These are phyloP conservation scores for Catharus minimus DNA, from an alignment of 2,113 vertebrate species.

Conservation along the genomic window DNA sequence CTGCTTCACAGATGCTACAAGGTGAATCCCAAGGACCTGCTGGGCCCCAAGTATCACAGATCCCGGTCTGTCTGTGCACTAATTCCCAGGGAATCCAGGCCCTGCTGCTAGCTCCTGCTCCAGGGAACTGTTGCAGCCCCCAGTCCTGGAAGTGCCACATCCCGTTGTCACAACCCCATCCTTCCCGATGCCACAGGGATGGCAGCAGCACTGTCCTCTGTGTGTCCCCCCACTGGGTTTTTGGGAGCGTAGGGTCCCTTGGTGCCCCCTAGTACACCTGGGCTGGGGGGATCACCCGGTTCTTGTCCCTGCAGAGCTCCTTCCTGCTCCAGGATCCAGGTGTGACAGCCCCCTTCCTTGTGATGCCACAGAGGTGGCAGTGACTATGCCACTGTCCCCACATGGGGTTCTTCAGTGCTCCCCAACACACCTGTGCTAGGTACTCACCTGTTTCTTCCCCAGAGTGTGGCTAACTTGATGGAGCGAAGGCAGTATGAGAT, in stretches of 20 bases:
- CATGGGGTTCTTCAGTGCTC: too few relatives aligned
- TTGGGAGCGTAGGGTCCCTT: background rate
- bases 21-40: background rate
- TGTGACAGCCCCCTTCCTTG: background rate
- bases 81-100: background rate
- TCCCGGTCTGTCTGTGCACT: accelerated
- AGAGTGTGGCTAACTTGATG: constrained; percentile 92
- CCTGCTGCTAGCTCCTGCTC: background rate
- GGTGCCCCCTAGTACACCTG: background rate
- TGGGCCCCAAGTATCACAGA: accelerated
- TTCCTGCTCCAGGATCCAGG: too few relatives aligned
- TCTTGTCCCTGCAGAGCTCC: background rate
- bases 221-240: background rate
- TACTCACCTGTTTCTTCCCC: background rate
- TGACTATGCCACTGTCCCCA: too few relatives aligned
- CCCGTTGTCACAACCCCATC: background rate
- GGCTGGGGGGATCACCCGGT: background rate
- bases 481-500: constrained; percentile 88
- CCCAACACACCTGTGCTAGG: accelerated
- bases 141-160: accelerated
- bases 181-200: background rate
- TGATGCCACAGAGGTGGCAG: background rate
- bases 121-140: too few relatives aligned
- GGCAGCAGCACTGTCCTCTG: background rate
- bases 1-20: background rate